Evolutionary conservation across 2,113 vertebrate species (phyloP).

Genomic region (Hyperopisus bebe): DNA sequence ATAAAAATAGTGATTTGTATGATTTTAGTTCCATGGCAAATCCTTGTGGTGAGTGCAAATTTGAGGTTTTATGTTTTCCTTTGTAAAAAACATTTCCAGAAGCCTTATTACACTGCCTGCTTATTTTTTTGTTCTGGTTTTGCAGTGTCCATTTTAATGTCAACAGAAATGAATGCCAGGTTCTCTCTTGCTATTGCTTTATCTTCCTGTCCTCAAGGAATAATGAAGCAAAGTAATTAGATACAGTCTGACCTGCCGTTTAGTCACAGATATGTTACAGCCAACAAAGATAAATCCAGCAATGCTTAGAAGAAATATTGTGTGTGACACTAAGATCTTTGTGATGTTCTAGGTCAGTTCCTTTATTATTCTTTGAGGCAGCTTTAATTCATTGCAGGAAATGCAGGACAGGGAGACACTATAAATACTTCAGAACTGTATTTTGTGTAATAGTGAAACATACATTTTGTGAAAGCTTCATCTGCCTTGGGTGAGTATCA

Average conservation of each 20-base stretch:
- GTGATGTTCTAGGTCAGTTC: slow-evolving; percentile 49
- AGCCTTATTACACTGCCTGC: not conserved
- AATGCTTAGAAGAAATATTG: slow-evolving; percentile 19
- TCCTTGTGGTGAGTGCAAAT: not conserved
- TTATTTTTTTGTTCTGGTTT: not conserved
- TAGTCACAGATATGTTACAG: slow-evolving; percentile 3
- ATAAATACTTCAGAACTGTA: slow-evolving; percentile 49
- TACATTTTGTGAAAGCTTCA: slow-evolving; percentile 20
- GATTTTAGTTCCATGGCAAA: not conserved
- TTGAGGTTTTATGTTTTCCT: not conserved
- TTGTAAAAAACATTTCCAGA: not conserved
- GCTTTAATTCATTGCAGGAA: not conserved
- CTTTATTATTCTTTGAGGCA: slow-evolving; percentile 26
- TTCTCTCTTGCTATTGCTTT: not conserved
- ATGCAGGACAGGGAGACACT: slow-evolving; percentile 37
- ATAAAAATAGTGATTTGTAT: not conserved
- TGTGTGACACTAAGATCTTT: slow-evolving; percentile 33
- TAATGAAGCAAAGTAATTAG: slow-evolving; percentile 7
- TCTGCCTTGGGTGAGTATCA: slow-evolving; percentile 29
- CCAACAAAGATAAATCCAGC: slow-evolving; percentile 31
- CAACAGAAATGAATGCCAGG: not conserved
- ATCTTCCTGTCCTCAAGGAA: not conserved
- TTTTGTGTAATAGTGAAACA: slow-evolving; percentile 14
- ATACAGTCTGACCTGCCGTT: not conserved
- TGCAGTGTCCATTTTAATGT: not conserved